phyloP scores from a whole-genome alignment of 23 tunicate genomes.

The Halocynthia aurantium region DNA sequence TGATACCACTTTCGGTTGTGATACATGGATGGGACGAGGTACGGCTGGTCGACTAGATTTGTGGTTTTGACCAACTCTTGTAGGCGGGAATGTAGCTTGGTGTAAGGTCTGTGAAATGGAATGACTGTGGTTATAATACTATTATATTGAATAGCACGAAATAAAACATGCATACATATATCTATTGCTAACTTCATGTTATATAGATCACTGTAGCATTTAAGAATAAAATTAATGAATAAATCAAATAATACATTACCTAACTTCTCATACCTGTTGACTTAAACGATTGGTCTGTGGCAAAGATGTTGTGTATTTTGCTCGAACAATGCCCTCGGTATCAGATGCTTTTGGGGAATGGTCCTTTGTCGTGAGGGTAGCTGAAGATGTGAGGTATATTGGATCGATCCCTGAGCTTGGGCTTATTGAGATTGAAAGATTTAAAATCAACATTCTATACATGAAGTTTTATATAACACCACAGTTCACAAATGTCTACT shows the following conservation, averaged over 20 bases:
- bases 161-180: no score
- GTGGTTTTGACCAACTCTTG: background rate
- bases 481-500: no score
- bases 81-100: conserved; percentile 16
- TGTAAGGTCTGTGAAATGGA: conserved; percentile 9
- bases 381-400: conserved; percentile 46
- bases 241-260: background rate
- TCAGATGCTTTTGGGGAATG: no score
- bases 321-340: no score
- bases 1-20: conserved; percentile 40
- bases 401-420: conserved; percentile 53
- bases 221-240: background rate
- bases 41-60: background rate
- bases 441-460: no score
- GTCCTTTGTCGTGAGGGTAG: conserved; percentile 12
- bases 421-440: background rate
- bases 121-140: background rate
- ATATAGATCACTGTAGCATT: background rate
- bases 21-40: background rate
- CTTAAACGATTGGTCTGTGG: conserved; percentile 62
- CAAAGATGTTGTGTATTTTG: conserved; percentile 5
- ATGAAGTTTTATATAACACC: no score
- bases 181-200: background rate
- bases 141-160: no score
- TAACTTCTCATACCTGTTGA: conserved; percentile 46